A percentile compares a stretch with the other conserved stretches of the same genome.
These are phyloP conservation scores for Aphidius ervi DNA, from an alignment of 1,140 invertebrate species.

Conservation along the genomic window DNA sequence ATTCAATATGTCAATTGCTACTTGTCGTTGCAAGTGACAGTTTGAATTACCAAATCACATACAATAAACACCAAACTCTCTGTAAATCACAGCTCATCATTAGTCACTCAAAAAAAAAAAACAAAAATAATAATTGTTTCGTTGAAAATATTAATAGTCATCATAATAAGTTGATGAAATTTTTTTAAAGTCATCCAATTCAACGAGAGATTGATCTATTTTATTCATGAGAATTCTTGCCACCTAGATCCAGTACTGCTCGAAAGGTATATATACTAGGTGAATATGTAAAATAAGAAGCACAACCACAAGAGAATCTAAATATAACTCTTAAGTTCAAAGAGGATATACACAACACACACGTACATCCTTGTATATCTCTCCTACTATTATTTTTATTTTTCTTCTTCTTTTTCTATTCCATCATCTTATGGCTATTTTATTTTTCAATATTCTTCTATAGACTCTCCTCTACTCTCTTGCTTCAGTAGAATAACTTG, in stretches of 20 bases:
- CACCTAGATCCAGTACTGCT: conserved; percentile 2
- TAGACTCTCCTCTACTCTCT: no score
- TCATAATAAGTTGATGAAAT: neutral
- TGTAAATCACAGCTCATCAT: no score
- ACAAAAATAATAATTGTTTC: neutral
- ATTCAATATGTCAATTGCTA: no score
- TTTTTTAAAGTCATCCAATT: neutral
- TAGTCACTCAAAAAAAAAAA: no score
- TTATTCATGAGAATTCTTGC: no score
- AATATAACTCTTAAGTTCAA: conserved; percentile 36
- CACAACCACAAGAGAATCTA: conserved; percentile 36
- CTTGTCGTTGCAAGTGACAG: no score
- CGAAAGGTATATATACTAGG: neutral
- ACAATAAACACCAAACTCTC: no score
- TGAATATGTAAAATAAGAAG: conserved; percentile 41
- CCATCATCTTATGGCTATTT: no score
- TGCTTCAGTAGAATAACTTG: conserved; percentile 18
- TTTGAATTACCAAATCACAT: no score
- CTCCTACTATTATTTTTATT: neutral
- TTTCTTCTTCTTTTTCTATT: conserved; percentile 11
- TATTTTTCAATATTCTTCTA: conserved; percentile 10
- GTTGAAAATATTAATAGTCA: neutral
- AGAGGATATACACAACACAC: conserved; percentile 11
- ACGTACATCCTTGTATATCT: neutral
- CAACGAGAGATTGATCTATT: no score